Conservation (phyloP, 1,140 invertebrate genomes). For the Maniola jurtina region DNA sequence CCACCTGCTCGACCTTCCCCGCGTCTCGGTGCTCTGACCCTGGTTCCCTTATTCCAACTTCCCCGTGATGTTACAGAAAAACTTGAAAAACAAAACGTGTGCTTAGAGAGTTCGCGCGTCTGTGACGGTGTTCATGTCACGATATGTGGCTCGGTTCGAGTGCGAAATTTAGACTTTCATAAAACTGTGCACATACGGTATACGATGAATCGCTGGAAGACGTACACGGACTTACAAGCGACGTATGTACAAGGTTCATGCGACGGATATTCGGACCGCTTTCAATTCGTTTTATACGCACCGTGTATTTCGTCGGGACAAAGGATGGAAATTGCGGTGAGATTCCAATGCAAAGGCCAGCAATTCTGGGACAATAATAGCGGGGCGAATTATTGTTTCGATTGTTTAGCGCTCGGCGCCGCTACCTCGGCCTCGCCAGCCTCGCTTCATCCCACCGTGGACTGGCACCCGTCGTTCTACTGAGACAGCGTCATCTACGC, state of each 20-base stretch:
- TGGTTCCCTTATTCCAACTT: constrained; percentile 89
- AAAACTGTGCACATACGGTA: constrained; percentile 94
- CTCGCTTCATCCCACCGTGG: constrained; percentile 59
- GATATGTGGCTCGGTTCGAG: constrained; percentile 92
- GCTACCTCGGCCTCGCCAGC: constrained; percentile 37
- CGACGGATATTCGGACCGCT: constrained; percentile 95
- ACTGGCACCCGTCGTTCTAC: constrained; percentile 76
- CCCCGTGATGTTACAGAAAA: constrained; percentile 88
- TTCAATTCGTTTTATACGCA: constrained; percentile 87
- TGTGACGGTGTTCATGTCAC: constrained; percentile 84
- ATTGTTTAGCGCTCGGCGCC: constrained; percentile 83
- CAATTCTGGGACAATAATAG: constrained; percentile 96
- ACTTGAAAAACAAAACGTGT: constrained; percentile 88
- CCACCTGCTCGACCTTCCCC: constrained; percentile 56
- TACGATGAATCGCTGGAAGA: constrained; percentile 91
- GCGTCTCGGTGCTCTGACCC: constrained; percentile 74
- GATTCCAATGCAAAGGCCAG: constrained; percentile 89
- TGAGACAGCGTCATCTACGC: constrained; percentile 41
- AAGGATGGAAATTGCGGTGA: constrained; percentile 88
- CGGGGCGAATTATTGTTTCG: constrained; percentile 91
- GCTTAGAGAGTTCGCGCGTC: constrained; percentile 90
- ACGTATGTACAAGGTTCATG: constrained; percentile 93
- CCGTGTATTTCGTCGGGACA: constrained; percentile 86
- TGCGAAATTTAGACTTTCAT: constrained; percentile 94
- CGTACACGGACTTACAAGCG: constrained; percentile 89